Conservation (phyloP, 92 coral and sea anemone genomes). For the Siderastrea radians region DNA sequence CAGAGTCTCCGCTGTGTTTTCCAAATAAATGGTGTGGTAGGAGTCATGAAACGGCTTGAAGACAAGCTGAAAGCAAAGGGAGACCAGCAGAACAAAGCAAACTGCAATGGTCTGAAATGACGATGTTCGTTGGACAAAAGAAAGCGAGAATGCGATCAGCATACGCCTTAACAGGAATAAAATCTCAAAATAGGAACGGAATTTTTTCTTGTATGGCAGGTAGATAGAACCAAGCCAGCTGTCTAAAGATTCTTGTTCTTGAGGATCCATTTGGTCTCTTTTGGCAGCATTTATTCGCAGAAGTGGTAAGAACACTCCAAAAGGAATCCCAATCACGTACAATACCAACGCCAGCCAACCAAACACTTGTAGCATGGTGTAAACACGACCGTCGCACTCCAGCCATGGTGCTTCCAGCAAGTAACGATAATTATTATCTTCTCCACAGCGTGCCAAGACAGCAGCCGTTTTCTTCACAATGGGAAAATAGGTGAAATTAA, state of each 20-base stretch:
- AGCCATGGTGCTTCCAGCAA: constrained; percentile 71
- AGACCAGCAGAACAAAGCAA: constrained; percentile 44
- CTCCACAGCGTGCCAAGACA: constrained; percentile 58
- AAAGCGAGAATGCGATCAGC: constrained; percentile 69
- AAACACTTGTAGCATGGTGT: constrained; percentile 46
- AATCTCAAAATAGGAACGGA: constrained; percentile 71
- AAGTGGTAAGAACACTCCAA: constrained; percentile 65
- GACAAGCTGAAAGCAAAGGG: constrained; percentile 59
- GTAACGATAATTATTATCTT: constrained; percentile 25
- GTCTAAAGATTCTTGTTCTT: constrained; percentile 32
- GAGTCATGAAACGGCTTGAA: constrained; percentile 52
- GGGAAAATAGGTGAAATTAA: constrained; percentile 75
- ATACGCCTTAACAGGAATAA: constrained; percentile 69
- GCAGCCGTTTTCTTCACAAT: constrained; percentile 66
- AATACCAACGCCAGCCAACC: constrained; percentile 62
- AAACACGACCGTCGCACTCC: constrained; percentile 50
- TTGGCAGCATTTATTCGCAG: constrained; percentile 28
- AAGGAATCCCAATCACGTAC: constrained; percentile 59
- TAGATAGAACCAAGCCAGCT: constrained; percentile 71
- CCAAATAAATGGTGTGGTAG: constrained; percentile 30
- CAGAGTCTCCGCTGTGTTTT: constrained; percentile 55
- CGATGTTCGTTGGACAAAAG: constrained; percentile 65
- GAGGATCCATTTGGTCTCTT: constrained; percentile 35
- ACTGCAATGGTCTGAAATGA: constrained; percentile 73
- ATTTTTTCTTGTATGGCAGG: constrained; percentile 49